Base-by-base conservation (phyloP, 2,797 vertebrate species). In the Chaunax sp. region DNA sequence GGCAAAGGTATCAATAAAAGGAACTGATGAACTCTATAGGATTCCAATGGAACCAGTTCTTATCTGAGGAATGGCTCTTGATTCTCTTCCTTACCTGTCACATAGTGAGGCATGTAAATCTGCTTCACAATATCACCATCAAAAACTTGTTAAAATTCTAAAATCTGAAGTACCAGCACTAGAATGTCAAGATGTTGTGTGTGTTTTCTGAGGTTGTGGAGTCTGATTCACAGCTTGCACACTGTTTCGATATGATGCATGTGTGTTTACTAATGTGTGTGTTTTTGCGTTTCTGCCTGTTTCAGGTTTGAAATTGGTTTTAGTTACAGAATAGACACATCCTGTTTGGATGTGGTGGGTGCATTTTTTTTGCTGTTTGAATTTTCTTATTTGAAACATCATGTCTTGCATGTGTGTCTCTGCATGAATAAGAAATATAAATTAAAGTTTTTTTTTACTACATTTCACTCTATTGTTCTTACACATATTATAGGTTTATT, bases 191-290 rank as follows among this genome's bases (percentile, higher is more conserved):
- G 19, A 41, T 53, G 59, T 64, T 44, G 38, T 59, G 64, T 68
- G 18, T 49, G 33, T 69, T 72, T 58, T 64, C 47, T 40, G 23
- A 35, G 53, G 65, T 44, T 66, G 50, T 75, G 56, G 63, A 64
- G 70, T 69, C 55, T 77, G 75, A 75, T 57, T 73, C 59, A 78
- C 54, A 35, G 63, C 53, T 71, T 55, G 45, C 54, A 74, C 58
- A 54, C 65, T 47, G 57, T 52, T 75, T 63, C 49, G 41, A 54
- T 50, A 38, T 55, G 25, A 50, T 45, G 47, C 41, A n/a, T 64
- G 51, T 33, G 37, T 20, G 53, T 72, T 50, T 20, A 55, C 22
- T 13, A 35, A 50, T 46, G 28, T 54, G 33, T 63, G 25, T 63
- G 40, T 67, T 33, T 55, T 43, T 50, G 41, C 19, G 47, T 35